Evolutionary conservation across 2,888 invertebrate species (phyloP), one percentile per base, ranked within the genome.

Genomic region (Caenorhabditis sulstoni): DNA sequence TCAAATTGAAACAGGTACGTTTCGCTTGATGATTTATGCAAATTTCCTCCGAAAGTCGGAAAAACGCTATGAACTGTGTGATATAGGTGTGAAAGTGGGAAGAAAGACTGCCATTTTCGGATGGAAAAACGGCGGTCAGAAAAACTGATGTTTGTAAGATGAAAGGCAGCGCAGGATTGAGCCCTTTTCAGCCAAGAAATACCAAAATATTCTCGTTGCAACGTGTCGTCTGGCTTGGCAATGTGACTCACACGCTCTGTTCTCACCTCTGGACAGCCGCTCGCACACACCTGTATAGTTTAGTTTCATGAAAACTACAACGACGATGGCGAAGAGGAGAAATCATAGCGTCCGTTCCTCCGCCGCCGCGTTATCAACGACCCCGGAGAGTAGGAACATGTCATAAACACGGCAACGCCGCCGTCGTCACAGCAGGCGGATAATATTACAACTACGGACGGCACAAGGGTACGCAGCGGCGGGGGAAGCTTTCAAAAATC

Each of bases 361-460:
- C 23, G 29, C 29, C 29, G 29, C 29, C 29, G 29, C 29, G 29
- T 58, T 71, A 71, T 71, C 71, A 71, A 53, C 71, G 71, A 71
- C 71, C 71, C 71, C 71, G 57, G 29, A 5, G 29, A 37, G 47
- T 53, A 70, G 57, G 71, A 64, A 64, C 62, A 71, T 64, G 57
- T 71, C 62, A 64, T 71, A 71, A 64, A 71, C 62, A 71, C 62
- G 68, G 59, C 68, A 68, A 29, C 29, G 29, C 68, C 68, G 64
- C 37, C 57, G 64, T 53, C 71, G 61, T 71, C 71, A 71, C 71
- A 71, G 71, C 62, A 71, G 62, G 71, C 71, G 71, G 71, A 71
- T 71, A 71, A 68, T 57, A 64, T 71, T 71, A 71, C 71, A 71
- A 9, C 22, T 14, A 47, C 20, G 39, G 18, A 52, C 16, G 59